These are phyloP conservation scores for Zeugodacus cucurbitae DNA, from an alignment of 1,140 invertebrate species.

Conservation along the genomic window DNA sequence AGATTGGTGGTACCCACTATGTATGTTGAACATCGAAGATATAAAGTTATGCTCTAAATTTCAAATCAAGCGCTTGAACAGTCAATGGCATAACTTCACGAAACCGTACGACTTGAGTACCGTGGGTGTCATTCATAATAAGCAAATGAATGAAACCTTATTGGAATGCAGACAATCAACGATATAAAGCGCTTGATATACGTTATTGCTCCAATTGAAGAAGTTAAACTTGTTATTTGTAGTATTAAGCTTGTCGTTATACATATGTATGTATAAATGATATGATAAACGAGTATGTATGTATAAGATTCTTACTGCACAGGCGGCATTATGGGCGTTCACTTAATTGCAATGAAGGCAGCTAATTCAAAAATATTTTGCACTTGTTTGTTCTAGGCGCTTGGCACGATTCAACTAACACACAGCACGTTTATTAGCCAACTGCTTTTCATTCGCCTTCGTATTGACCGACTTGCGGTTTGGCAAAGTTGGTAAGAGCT, in stretches of 20 bases:
- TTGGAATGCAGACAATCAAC: conserved; percentile 3
- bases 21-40: background rate
- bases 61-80: no score
- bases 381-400: background rate
- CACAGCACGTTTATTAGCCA: background rate
- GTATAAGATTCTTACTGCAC: background rate
- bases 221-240: background rate
- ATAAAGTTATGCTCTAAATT: background rate
- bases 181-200: no score
- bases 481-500: background rate
- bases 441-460: background rate
- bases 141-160: conserved; percentile 16
- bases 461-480: background rate
- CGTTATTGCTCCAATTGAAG: background rate
- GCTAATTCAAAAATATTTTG: background rate
- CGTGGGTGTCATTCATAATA: conserved; percentile 16
- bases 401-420: background rate
- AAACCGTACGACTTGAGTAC: background rate
- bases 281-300: background rate
- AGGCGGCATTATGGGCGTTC: conserved; percentile 11
- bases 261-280: background rate
- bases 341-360: background rate
- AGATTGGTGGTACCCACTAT: background rate
- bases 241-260: background rate
- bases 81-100: background rate